Conservation (phyloP, 2,113 vertebrate genomes). For the Ivindomyrus marchei region DNA sequence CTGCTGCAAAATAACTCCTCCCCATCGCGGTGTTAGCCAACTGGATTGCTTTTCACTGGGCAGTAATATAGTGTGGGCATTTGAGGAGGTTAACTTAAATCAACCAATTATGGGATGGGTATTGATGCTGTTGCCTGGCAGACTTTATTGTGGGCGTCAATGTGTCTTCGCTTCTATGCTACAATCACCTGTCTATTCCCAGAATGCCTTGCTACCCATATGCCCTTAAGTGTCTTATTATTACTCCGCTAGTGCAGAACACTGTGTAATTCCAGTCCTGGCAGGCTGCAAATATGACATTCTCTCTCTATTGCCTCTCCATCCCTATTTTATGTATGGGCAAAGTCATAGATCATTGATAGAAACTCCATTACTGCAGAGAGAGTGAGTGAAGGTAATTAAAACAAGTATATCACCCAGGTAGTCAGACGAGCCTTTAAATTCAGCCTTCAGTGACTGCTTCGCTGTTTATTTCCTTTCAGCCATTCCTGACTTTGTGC, state of each 20-base stretch:
- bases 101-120: background rate
- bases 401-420: background rate
- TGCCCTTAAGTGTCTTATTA: background rate
- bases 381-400: background rate
- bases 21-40: background rate
- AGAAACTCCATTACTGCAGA: background rate
- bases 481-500: background rate
- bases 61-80: background rate
- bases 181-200: background rate
- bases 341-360: background rate
- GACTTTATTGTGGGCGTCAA: background rate
- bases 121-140: background rate
- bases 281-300: background rate
- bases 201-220: background rate
- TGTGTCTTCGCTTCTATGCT: background rate
- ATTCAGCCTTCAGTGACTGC: background rate
- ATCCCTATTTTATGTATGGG: background rate
- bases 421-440: background rate
- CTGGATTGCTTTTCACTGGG: background rate
- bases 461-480: background rate
- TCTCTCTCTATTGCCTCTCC: background rate
- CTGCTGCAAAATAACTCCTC: background rate
- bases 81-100: background rate
- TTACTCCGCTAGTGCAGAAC: background rate
- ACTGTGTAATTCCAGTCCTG: background rate